Percentiles rank a stretch among this genome's conserved stretches.
phyloP scores from a whole-genome alignment of 2,797 vertebrate species.

The Ambastaia sidthimunki region DNA sequence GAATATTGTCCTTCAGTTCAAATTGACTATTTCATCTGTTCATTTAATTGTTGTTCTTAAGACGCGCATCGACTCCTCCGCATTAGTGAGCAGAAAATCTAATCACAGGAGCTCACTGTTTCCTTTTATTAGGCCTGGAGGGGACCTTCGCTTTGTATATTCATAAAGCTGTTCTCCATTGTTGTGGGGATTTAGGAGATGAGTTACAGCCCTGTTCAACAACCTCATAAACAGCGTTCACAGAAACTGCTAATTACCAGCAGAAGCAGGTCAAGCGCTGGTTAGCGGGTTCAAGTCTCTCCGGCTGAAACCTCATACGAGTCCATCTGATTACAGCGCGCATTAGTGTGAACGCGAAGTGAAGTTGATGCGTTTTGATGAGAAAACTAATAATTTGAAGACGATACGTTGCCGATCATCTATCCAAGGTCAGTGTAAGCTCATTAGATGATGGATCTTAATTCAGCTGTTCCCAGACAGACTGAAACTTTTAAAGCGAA shows the following conservation, averaged over 20 bases:
- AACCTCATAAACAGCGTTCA: conserved; percentile 9
- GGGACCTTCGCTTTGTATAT: conserved; percentile 52
- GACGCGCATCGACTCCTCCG: conserved; percentile 1
- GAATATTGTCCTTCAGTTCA: conserved; percentile 31
- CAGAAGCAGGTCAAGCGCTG: conserved; percentile 49
- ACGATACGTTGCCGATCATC: conserved; percentile 7
- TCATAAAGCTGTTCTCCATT: conserved; percentile 44
- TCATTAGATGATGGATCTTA: conserved; percentile 32
- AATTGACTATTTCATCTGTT: conserved; percentile 22
- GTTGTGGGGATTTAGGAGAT: conserved; percentile 37
- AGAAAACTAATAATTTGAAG: conserved; percentile 7
- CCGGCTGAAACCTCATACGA: conserved; percentile 10
- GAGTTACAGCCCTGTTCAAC: conserved; percentile 36
- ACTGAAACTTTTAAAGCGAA: conserved; percentile 29
- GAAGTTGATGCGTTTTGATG: conserved; percentile 19
- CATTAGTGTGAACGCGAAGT: not conserved
- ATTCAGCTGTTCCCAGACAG: conserved; percentile 9
- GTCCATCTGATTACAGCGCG: conserved; percentile 28
- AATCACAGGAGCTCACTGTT: conserved; percentile 53
- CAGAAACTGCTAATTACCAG: conserved; percentile 35
- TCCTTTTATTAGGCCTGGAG: conserved; percentile 54
- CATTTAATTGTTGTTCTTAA: conserved; percentile 35
- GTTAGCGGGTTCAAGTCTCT: conserved; percentile 7
- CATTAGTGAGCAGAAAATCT: conserved; percentile 34
- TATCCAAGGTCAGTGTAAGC: not conserved